Percentiles rank a stretch among this genome's conserved stretches.
These are phyloP conservation scores for Cichladusa arquata DNA, from an alignment of 2,113 vertebrate species.

Conservation along the genomic window DNA sequence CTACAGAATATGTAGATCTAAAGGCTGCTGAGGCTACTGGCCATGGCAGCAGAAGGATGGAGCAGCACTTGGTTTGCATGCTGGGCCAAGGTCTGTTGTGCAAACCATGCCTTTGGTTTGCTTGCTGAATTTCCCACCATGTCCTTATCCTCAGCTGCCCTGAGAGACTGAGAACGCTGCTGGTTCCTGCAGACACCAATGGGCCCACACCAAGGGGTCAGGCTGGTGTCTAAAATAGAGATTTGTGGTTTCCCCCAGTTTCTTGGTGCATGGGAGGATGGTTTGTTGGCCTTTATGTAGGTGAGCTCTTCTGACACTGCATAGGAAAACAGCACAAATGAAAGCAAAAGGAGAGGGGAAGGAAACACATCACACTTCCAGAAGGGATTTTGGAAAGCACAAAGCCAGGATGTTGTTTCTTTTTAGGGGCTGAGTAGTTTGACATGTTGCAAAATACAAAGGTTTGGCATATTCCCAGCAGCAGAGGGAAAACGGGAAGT, in stretches of 20 bases:
- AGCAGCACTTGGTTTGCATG: neutral
- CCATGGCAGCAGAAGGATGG: neutral
- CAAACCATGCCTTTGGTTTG: neutral
- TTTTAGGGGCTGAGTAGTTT: slow-evolving; percentile 25
- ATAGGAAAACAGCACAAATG: neutral
- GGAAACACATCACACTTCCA: neutral
- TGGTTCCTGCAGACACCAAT: rapidly evolving
- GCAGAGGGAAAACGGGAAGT: slow-evolving; percentile 33
- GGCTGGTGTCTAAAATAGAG: neutral
- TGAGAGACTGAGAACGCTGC: neutral
- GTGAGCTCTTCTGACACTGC: rapidly evolving
- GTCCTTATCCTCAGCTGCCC: neutral
- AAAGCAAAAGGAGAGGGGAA: slow-evolving; percentile 13
- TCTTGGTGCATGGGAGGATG: rapidly evolving
- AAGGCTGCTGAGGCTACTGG: neutral
- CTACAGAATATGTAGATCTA: neutral
- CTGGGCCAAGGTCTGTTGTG: neutral
- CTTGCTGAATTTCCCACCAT: rapidly evolving
- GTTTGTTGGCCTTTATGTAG: neutral
- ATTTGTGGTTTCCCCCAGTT: neutral
- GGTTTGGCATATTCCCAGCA: neutral
- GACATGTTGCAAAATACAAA: slow-evolving; percentile 52
- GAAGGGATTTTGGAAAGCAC: slow-evolving; percentile 2
- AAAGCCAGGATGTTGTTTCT: slow-evolving; percentile 27
- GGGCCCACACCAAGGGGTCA: neutral